Conservation (phyloP, 2,113 vertebrate genomes). For the Ramphastos sulfuratus region DNA sequence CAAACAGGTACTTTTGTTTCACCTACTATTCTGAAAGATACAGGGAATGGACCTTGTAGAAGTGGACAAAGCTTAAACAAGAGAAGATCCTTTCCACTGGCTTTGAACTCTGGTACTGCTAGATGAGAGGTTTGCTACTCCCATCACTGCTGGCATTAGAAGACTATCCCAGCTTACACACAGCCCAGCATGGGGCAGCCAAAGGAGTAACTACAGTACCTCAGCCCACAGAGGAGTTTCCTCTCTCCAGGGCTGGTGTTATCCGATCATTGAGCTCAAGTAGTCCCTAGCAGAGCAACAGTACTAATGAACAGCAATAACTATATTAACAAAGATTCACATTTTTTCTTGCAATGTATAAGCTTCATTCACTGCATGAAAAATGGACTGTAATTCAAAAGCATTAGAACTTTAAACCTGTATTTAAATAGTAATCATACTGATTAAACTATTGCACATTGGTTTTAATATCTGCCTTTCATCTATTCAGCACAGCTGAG, state of each 20-base stretch:
- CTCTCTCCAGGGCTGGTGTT: background rate
- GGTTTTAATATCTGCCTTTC: slow-evolving; percentile 16
- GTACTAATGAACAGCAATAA: background rate
- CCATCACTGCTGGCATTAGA: background rate
- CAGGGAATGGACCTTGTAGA: background rate
- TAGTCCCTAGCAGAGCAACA: background rate
- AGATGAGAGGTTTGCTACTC: background rate
- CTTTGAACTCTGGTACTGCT: background rate
- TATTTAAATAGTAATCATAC: slow-evolving; percentile 40
- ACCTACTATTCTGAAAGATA: background rate
- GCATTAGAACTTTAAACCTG: slow-evolving; percentile 17
- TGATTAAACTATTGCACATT: slow-evolving; percentile 4
- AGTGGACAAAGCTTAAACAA: background rate
- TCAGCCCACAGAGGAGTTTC: fast-evolving
- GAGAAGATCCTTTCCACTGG: background rate
- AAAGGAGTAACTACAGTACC: background rate
- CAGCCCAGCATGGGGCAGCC: background rate
- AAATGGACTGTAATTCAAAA: slow-evolving; percentile 48
- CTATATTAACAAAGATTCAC: background rate
- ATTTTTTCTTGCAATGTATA: background rate
- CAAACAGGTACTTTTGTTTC: background rate
- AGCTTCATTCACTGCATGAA: background rate
- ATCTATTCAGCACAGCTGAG: slow-evolving; percentile 21
- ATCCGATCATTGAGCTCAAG: background rate
- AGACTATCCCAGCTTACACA: background rate